A percentile compares a stretch with the other conserved stretches of the same genome.
Evolutionary conservation across 2,797 vertebrate genomes (phyloP).

Genomic region (Diglossa cyanea): DNA sequence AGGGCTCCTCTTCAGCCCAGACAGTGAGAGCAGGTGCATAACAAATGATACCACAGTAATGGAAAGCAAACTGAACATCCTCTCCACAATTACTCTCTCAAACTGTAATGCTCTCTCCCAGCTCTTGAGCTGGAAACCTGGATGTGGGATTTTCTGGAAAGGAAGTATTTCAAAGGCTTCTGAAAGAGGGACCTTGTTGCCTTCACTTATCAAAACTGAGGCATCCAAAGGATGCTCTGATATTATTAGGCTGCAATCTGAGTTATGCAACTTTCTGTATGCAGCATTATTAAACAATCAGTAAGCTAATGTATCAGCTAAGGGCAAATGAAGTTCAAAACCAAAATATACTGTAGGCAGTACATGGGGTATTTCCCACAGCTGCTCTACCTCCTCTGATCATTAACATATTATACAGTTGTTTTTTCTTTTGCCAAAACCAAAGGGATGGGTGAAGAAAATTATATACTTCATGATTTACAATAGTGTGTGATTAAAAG

Average conservation of each 20-base stretch:
- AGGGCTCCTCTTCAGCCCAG: background rate
- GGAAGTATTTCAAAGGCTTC: background rate
- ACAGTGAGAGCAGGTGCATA: background rate
- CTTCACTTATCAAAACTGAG: background rate
- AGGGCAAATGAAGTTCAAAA: slow-evolving; percentile 29
- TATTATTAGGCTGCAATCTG: background rate
- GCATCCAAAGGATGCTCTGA: slow-evolving; percentile 13
- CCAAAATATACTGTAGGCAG: background rate
- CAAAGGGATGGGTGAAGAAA: background rate
- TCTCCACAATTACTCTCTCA: background rate
- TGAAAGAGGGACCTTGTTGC: background rate
- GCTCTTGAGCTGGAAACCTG: background rate
- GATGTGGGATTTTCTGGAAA: background rate
- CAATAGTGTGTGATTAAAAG: slow-evolving; percentile 5
- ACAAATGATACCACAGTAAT: background rate
- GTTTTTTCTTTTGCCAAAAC: background rate
- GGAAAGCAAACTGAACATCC: background rate
- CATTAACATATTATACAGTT: background rate
- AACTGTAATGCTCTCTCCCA: background rate
- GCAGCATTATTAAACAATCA: slow-evolving; percentile 8
- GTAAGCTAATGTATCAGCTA: slow-evolving; percentile 1
- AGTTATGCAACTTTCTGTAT: slow-evolving; percentile 20
- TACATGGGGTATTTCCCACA: background rate
- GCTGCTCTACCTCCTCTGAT: background rate
- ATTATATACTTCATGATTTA: background rate